Percentiles rank a stretch among this genome's conserved stretches.
Conservation (phyloP, 2,797 vertebrate genomes). For the Sebastes kiyomatsui region DNA sequence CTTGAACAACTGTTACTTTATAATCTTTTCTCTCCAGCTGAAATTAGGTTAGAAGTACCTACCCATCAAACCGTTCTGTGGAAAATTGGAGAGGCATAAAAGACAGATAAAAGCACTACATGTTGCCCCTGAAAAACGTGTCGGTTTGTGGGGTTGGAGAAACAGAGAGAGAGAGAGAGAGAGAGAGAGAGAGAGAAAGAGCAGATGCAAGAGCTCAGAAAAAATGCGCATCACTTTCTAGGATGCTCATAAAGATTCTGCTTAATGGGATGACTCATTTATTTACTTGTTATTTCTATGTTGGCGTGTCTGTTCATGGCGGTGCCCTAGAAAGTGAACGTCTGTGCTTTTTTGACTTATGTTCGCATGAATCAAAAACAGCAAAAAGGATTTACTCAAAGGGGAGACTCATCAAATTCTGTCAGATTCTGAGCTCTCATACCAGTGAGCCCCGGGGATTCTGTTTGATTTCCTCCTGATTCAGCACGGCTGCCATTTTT, state of each 20-base stretch:
- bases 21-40: slow-evolving; percentile 49
- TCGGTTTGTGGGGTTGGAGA: slow-evolving; percentile 24
- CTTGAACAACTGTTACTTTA: slow-evolving; percentile 58
- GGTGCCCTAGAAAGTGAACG: slow-evolving; percentile 22
- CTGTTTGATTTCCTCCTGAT: slow-evolving; percentile 66
- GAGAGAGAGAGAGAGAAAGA: background rate
- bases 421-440: slow-evolving; percentile 70
- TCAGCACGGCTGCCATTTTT: slow-evolving; percentile 63
- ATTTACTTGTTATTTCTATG: slow-evolving; percentile 48
- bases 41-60: slow-evolving; percentile 65
- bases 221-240: slow-evolving; percentile 38
- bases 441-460: slow-evolving; percentile 51
- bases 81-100: slow-evolving; percentile 60
- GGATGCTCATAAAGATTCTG: slow-evolving; percentile 17
- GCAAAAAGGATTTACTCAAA: slow-evolving; percentile 48
- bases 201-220: slow-evolving; percentile 24
- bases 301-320: slow-evolving; percentile 13
- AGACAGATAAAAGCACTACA: slow-evolving; percentile 59
- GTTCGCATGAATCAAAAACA: slow-evolving; percentile 36
- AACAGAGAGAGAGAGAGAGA: background rate
- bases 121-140: slow-evolving; percentile 42
- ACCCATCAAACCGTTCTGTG: slow-evolving; percentile 50
- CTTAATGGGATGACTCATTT: slow-evolving; percentile 46
- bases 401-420: slow-evolving; percentile 71
- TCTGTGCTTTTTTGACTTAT: slow-evolving; percentile 29